Evolutionary conservation across 2,888 invertebrate genomes (phyloP).

Genomic region (Lymantria monacha): DNA sequence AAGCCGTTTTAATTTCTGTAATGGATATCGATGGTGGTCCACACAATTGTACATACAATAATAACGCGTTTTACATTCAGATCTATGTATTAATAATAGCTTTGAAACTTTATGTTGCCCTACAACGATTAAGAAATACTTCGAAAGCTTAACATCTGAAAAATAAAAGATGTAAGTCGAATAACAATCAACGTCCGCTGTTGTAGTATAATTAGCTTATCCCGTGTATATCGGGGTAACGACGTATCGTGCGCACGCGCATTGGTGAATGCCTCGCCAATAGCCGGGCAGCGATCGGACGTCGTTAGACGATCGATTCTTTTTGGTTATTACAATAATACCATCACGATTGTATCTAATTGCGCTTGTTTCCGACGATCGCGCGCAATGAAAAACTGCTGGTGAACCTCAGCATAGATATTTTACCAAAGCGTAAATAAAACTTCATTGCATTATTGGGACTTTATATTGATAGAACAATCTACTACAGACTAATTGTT

Average conservation of each 20-base stretch:
- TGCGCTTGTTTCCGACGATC: slow-evolving; percentile 72
- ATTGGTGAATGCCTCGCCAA: slow-evolving; percentile 74
- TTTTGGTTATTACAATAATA: slow-evolving; percentile 82
- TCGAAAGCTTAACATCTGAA: slow-evolving; percentile 63
- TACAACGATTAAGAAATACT: slow-evolving; percentile 34
- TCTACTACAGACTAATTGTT: too few species aligned
- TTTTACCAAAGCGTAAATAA: slow-evolving; percentile 16
- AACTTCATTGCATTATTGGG: not conserved
- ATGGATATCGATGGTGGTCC: slow-evolving; percentile 58
- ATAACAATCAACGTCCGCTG: slow-evolving; percentile 61
- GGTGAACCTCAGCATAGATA: slow-evolving; percentile 46
- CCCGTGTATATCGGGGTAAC: slow-evolving; percentile 65
- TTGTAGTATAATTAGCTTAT: slow-evolving; percentile 74
- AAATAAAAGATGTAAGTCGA: slow-evolving; percentile 60
- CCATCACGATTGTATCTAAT: slow-evolving; percentile 77
- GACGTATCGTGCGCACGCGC: slow-evolving; percentile 67
- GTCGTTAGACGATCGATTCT: slow-evolving; percentile 74
- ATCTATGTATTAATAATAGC: slow-evolving; percentile 57
- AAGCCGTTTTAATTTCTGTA: slow-evolving; percentile 51
- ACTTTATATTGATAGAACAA: too few species aligned
- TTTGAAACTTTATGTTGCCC: slow-evolving; percentile 42
- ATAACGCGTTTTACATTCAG: slow-evolving; percentile 53
- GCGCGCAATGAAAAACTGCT: slow-evolving; percentile 62
- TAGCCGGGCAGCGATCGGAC: slow-evolving; percentile 59
- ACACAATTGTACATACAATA: slow-evolving; percentile 48